Evolutionary conservation across 2,888 invertebrate genomes (phyloP), one percentile per base, ranked within the genome.

Genomic region (Monopis laevigella): DNA sequence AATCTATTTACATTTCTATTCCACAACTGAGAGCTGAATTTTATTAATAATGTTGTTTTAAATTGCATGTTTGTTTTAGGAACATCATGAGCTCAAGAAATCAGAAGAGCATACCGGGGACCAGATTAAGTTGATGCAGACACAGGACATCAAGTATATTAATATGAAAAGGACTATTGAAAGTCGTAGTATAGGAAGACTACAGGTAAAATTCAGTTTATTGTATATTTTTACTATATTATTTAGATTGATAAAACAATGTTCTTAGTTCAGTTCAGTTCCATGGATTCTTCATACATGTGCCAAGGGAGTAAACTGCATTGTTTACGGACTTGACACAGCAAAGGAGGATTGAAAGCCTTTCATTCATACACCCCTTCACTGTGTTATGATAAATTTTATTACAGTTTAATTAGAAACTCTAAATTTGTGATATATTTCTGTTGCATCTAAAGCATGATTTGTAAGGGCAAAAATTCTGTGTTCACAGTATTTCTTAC

Each of bases 81-180:
- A 72, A 43, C 88, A 89, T 54, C 88, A 88, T 59, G 88, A 92
- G 53, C 70, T 87, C 26, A 72, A 83, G 16, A 87, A 89, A 45
- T 83, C 85, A 21, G 87, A 88, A 30, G 89, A 92, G 53, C 88
- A 93, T 50, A 88, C 90, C 1, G 85, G 88, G 0, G 92, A 92
- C 13, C 98, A 98, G 66, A 71, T 92, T 36, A 88, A 91, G 45
- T 65, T 98, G 41, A 94, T 98, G 92, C 86, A 92, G 61, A 90
- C 92, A 0, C 96, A 96, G 67, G 97, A 98, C 68, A 72, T 95
- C 6, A 92, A 91, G 52, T 99, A 98, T 54, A 84, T 98, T 10
- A 84, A 87, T 24, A 91, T 90, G 82, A 96, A 96, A 59, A 83
- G 91, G 39, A 91, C 89, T 2, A 86, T 93, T 24, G 97, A 97